Conservation (phyloP, 2,888 invertebrate genomes). For the Urechis unicinctus region DNA sequence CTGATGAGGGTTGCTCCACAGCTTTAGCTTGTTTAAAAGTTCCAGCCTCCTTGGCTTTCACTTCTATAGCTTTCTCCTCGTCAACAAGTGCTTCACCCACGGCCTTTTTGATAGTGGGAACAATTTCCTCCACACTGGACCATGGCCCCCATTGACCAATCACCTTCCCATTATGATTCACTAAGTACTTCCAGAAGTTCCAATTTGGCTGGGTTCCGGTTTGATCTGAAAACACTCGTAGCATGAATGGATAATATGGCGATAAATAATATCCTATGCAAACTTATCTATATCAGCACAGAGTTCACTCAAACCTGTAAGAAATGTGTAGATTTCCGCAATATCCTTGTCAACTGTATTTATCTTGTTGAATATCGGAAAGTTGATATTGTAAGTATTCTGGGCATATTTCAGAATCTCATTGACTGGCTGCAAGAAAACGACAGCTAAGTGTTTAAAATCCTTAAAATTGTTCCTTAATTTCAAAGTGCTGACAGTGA, state of each 20-base stretch:
- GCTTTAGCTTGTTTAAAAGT: no score
- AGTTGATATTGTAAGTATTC: slow-evolving; percentile 49
- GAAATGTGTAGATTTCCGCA: slow-evolving; percentile 45
- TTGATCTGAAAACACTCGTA: slow-evolving; percentile 23
- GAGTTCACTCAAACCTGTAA: slow-evolving; percentile 8
- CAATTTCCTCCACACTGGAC: slow-evolving; percentile 21
- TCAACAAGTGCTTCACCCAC: slow-evolving; percentile 3
- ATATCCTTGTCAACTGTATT: slow-evolving; percentile 47
- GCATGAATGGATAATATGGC: neutral
- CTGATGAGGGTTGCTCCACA: no score
- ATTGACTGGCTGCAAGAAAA: neutral
- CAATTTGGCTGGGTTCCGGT: slow-evolving; percentile 49
- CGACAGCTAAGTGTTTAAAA: neutral
- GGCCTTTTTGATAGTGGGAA: slow-evolving; percentile 5
- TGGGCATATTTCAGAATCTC: slow-evolving; percentile 47
- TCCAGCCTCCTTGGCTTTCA: no score
- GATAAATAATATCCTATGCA: neutral
- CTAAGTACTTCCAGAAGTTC: slow-evolving; percentile 57
- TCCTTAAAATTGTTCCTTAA: neutral
- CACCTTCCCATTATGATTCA: slow-evolving; percentile 51
- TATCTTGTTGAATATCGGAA: slow-evolving; percentile 53
- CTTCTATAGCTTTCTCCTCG: no score
- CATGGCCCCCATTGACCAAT: slow-evolving; percentile 52
- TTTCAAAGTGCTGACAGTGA: neutral
- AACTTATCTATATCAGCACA: neutral